Conservation (phyloP, 2,797 vertebrate species). For the Artibeus lituratus region DNA sequence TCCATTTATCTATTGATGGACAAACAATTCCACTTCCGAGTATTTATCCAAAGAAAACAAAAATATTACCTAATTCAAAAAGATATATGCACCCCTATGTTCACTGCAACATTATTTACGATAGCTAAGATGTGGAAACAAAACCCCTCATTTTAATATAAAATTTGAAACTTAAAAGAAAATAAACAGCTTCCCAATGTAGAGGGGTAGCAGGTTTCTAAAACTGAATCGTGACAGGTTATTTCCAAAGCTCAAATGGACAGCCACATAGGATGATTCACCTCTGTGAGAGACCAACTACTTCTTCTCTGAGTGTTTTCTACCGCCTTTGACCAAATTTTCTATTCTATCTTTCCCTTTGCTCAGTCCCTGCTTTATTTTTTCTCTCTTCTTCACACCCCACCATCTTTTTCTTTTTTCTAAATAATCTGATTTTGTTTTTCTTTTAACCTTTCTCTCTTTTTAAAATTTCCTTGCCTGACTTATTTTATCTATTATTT, state of each 20-base stretch:
- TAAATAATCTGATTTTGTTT: neutral
- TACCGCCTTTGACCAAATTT: neutral
- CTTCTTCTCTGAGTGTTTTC: neutral
- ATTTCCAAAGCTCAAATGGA: neutral
- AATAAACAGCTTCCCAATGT: neutral
- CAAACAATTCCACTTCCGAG: neutral
- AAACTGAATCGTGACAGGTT: neutral
- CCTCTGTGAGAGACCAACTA: neutral
- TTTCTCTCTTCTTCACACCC: neutral
- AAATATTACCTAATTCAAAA: neutral
- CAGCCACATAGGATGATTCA: neutral
- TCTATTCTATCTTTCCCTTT: neutral
- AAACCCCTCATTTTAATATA: constrained; percentile 19
- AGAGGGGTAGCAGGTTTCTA: neutral
- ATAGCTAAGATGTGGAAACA: neutral
- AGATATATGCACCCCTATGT: neutral
- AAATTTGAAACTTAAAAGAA: constrained; percentile 21
- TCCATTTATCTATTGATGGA: neutral
- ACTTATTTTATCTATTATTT: neutral
- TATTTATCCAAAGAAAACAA: neutral
- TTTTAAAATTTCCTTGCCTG: neutral
- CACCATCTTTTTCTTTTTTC: neutral
- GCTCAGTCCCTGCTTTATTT: neutral
- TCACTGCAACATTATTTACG: neutral
- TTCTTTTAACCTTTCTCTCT: neutral